A percentile compares a stretch with the other conserved stretches of the same genome.
phyloP scores from a whole-genome alignment of 1,140 invertebrate species.

The Orussus abietinus region DNA sequence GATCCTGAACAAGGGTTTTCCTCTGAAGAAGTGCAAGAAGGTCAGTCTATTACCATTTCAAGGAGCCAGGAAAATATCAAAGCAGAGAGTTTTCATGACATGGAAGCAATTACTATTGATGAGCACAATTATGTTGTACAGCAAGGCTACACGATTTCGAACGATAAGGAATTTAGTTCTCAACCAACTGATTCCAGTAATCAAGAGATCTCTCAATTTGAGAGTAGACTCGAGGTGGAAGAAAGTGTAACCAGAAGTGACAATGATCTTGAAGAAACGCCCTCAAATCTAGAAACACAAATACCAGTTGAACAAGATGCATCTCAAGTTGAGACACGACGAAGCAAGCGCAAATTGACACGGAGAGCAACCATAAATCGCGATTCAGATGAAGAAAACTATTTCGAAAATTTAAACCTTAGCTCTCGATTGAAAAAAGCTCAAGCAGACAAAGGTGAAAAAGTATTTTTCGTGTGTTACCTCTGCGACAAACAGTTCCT shows the following conservation, averaged over 20 bases:
- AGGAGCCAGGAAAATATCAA: conserved; percentile 9
- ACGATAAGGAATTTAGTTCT: conserved; percentile 13
- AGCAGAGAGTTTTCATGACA: conserved; percentile 5
- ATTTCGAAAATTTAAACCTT: conserved; percentile 49
- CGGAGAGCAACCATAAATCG: conserved; percentile 17
- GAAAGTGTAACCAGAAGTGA: no score
- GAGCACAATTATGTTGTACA: conserved; percentile 38
- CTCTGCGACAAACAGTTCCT: conserved; percentile 48
- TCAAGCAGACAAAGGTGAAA: conserved; percentile 36
- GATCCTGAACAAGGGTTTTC: conserved; percentile 2
- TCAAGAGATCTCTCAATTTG: no score
- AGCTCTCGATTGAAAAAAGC: conserved; percentile 41
- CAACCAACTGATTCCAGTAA: no score
- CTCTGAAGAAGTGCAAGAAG: conserved; percentile 7
- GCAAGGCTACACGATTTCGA: conserved; percentile 22
- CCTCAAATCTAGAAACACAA: no score
- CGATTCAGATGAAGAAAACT: conserved; percentile 43
- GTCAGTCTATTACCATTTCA: conserved; percentile 15
- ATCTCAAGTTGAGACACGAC: conserved; percentile 22
- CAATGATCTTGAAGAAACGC: no score
- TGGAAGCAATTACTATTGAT: conserved; percentile 22
- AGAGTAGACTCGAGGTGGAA: no score
- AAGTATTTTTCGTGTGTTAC: conserved; percentile 46
- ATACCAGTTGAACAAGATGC: no score
- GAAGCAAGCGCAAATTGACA: conserved; percentile 30